These are phyloP conservation scores for Bombus confusus DNA, from an alignment of 1,140 invertebrate genomes.

Conservation along the genomic window DNA sequence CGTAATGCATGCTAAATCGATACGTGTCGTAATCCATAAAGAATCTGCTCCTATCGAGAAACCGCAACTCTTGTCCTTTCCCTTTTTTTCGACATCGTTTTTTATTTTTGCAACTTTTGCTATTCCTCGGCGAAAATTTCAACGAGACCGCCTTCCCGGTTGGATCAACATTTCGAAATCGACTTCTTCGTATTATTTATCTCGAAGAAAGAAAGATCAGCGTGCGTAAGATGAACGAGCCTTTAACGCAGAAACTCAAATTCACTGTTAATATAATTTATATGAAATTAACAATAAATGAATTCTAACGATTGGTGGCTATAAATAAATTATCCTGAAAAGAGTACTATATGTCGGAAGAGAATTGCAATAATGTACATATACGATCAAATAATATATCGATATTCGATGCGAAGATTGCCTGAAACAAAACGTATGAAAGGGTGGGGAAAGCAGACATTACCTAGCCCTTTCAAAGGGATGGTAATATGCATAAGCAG, in stretches of 20 bases:
- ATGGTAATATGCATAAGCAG: slow-evolving; percentile 43
- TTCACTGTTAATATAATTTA: not conserved
- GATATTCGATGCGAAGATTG: slow-evolving; percentile 10
- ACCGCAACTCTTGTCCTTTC: slow-evolving; percentile 1
- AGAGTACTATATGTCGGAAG: not conserved
- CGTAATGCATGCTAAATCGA: slow-evolving; percentile 49
- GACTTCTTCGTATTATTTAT: not conserved
- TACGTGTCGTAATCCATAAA: slow-evolving; percentile 27
- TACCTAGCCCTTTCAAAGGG: not conserved
- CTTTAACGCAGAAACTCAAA: not conserved
- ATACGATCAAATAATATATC: not conserved
- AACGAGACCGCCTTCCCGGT: not conserved
- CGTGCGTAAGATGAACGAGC: slow-evolving; percentile 22
- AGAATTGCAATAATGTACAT: not conserved
- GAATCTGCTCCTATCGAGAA: slow-evolving; percentile 30
- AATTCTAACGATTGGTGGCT: not conserved
- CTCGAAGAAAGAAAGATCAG: not conserved
- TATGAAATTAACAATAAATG: not conserved
- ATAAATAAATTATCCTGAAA: slow-evolving; percentile 19
- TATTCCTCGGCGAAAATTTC: not conserved
- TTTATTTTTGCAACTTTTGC: not conserved
- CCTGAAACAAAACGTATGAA: slow-evolving; percentile 30
- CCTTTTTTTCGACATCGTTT: not conserved
- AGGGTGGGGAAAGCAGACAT: slow-evolving; percentile 18
- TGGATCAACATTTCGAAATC: not conserved